Evolutionary conservation across 2,888 invertebrate genomes (phyloP).

Genomic region (Cephonodes hylas): DNA sequence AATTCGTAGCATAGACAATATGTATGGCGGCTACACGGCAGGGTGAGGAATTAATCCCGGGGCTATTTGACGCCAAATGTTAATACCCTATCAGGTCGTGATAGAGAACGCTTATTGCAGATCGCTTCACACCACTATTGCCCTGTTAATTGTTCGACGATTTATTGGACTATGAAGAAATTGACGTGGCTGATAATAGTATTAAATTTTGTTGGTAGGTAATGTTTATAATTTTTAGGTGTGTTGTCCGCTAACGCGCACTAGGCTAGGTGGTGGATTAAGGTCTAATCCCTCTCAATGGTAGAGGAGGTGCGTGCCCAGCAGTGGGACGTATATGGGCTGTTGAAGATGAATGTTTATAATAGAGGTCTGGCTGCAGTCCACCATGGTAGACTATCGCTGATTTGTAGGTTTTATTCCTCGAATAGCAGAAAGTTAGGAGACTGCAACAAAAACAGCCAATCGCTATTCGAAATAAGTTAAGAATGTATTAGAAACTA

Average conservation of each 20-base stretch:
- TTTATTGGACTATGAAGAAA: not conserved
- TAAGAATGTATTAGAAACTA: not conserved
- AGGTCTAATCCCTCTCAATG: no score
- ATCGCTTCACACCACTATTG: not conserved
- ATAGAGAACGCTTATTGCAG: not conserved
- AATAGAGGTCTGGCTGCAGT: no score
- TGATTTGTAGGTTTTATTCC: not conserved
- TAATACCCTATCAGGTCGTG: not conserved
- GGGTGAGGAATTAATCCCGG: constrained; percentile 2
- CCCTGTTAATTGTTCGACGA: not conserved
- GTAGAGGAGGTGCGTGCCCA: no score
- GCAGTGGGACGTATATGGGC: no score
- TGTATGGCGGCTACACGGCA: not conserved
- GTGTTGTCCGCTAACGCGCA: no score
- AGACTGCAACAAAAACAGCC: no score
- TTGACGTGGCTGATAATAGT: not conserved
- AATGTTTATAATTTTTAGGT: no score
- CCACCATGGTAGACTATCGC: no score
- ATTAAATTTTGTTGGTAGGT: no score
- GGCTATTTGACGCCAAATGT: constrained; percentile 4
- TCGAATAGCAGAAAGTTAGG: no score
- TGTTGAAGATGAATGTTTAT: no score
- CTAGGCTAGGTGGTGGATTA: no score
- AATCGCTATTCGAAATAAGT: not conserved
- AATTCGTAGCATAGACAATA: not conserved